These are phyloP conservation scores for Chamaea fasciata DNA, from an alignment of 2,113 vertebrate genomes.

Conservation along the genomic window DNA sequence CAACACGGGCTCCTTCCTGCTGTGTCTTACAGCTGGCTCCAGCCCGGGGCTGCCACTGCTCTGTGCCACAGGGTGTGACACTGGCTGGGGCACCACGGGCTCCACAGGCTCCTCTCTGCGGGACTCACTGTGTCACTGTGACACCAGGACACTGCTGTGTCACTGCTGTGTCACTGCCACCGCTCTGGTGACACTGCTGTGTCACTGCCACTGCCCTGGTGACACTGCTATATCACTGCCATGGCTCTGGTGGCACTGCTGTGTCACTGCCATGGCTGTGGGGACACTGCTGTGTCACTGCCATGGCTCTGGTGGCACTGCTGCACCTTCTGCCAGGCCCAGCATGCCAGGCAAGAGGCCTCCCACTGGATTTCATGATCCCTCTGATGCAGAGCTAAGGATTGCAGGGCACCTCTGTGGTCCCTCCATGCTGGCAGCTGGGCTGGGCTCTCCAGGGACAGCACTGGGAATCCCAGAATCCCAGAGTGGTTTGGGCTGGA, in stretches of 20 bases:
- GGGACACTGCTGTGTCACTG: not conserved
- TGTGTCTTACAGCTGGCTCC: not conserved
- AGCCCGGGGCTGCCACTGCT: not conserved
- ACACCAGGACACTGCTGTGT: not conserved
- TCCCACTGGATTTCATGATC: not conserved
- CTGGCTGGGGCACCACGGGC: not conserved
- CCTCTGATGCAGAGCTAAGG: fast-evolving
- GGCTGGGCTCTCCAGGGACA: not conserved
- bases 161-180: not conserved
- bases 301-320: not conserved
- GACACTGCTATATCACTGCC: not conserved
- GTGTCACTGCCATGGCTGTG: not conserved
- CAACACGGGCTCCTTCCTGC: not conserved
- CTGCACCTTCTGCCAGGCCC: not conserved
- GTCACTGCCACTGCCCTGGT: not conserved
- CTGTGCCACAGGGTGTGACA: not conserved
- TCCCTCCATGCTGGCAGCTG: not conserved
- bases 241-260: no score
- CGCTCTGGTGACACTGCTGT: not conserved
- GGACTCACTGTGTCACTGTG: no score
- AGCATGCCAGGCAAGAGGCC: fast-evolving
- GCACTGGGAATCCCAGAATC: not conserved
- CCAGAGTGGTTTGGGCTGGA: not conserved
- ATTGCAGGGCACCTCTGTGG: not conserved
- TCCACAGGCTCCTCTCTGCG: no score